Evolutionary conservation across 2,797 vertebrate genomes (phyloP).

Genomic region (Urophycis tenuis): DNA sequence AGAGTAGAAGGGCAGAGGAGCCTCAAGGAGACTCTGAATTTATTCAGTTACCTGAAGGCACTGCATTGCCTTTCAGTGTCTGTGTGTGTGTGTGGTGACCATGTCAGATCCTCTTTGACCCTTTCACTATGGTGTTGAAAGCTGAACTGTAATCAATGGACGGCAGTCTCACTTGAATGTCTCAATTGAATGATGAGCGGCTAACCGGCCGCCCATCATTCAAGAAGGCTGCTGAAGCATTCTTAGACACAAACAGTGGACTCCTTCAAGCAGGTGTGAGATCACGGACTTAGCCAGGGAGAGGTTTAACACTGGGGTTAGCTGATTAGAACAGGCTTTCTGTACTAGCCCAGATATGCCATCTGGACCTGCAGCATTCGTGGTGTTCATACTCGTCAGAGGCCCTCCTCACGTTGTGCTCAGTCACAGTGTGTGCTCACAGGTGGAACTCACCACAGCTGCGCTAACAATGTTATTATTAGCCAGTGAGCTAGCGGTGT

Average conservation of each 20-base stretch:
- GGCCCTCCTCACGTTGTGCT: neutral
- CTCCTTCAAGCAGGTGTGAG: neutral
- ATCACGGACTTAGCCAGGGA: neutral
- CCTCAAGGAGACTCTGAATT: no score
- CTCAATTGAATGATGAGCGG: no score
- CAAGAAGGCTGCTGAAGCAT: neutral
- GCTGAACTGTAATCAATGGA: no score
- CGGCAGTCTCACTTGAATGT: no score
- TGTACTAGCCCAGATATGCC: neutral
- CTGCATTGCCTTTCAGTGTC: no score
- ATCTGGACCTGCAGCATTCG: neutral
- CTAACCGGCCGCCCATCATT: no score
- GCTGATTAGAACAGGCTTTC: neutral
- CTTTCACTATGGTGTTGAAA: no score
- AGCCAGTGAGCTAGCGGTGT: no score
- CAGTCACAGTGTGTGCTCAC: neutral
- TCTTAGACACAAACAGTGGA: neutral
- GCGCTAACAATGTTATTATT: neutral
- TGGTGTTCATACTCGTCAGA: neutral
- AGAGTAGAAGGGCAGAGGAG: no score
- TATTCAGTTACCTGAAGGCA: no score
- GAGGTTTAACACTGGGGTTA: neutral
- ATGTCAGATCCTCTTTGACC: no score
- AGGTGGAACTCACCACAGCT: neutral
- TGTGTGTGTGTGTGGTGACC: no score